These are phyloP conservation scores for Trachelipus rathkii DNA, from an alignment of 1,140 invertebrate species.

Conservation along the genomic window DNA sequence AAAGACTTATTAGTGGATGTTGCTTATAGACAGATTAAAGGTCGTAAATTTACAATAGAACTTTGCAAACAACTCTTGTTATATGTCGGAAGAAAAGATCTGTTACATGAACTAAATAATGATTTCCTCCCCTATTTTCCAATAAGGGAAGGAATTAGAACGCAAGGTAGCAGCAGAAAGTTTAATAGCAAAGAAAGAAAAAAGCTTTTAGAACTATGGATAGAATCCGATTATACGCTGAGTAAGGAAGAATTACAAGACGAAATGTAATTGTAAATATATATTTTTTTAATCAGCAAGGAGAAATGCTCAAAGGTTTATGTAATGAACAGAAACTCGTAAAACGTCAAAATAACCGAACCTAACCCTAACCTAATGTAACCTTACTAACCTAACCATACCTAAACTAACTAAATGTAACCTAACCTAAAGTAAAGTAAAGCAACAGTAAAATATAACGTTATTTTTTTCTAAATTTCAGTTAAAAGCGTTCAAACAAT, in stretches of 20 bases:
- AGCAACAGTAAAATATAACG: too few species aligned
- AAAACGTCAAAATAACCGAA: too few species aligned
- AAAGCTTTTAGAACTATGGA: constrained; percentile 31
- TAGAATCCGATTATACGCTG: constrained; percentile 28
- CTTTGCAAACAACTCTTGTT: constrained; percentile 70
- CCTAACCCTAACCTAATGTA: too few species aligned
- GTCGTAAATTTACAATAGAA: constrained; percentile 62
- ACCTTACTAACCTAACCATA: too few species aligned
- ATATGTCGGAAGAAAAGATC: constrained; percentile 68
- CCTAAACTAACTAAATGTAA: too few species aligned
- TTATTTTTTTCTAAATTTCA: too few species aligned
- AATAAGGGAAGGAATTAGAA: constrained; percentile 58
- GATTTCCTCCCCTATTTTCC: constrained; percentile 79
- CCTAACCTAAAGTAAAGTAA: too few species aligned
- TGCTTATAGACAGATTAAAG: constrained; percentile 60
- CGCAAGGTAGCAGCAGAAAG: constrained; percentile 26
- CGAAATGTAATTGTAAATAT: too few species aligned
- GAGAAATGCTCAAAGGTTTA: too few species aligned
- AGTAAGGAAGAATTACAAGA: constrained; percentile 8
- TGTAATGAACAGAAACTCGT: too few species aligned
- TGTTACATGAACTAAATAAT: constrained; percentile 63
- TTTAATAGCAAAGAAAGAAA: constrained; percentile 23
- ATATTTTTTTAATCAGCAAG: too few species aligned
- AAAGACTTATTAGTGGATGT: constrained; percentile 51
- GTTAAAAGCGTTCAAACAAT: too few species aligned